Percentiles rank a stretch among this genome's conserved stretches.
phyloP scores from a whole-genome alignment of 2,113 vertebrate species.

The Atlantisia rogersi region DNA sequence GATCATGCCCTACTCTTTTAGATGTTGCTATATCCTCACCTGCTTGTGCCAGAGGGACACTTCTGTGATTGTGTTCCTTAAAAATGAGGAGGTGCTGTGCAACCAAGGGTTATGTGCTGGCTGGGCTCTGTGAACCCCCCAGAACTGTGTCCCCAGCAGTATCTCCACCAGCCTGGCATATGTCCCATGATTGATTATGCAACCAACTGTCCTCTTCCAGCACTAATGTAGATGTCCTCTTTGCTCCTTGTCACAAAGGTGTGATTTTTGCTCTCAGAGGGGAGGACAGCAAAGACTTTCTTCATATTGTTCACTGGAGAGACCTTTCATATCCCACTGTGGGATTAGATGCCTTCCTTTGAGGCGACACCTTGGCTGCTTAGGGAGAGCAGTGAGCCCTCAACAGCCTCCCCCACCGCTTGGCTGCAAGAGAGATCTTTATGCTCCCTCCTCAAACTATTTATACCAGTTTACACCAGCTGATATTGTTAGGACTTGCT shows the following conservation, averaged over 20 bases:
- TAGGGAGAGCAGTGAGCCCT: neutral
- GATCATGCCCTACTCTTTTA: neutral
- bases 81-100: neutral
- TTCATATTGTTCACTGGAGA: neutral
- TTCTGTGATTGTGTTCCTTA: neutral
- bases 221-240: neutral
- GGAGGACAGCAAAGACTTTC: neutral
- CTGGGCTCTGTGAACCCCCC: neutral
- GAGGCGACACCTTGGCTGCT: neutral
- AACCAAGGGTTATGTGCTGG: neutral
- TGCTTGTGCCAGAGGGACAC: neutral
- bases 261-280: neutral
- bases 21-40: neutral
- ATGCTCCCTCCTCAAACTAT: neutral
- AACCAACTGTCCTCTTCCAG: neutral
- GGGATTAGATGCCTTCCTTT: neutral
- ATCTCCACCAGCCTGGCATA: neutral
- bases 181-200: rapidly evolving
- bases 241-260: neutral
- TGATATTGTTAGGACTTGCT: neutral
- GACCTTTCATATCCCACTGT: neutral
- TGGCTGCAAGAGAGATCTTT: neutral
- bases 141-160: rapidly evolving
- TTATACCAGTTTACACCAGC: neutral
- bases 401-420: neutral